phyloP scores from a whole-genome alignment of 2,797 vertebrate species.

The Aselliscus stoliczkanus region DNA sequence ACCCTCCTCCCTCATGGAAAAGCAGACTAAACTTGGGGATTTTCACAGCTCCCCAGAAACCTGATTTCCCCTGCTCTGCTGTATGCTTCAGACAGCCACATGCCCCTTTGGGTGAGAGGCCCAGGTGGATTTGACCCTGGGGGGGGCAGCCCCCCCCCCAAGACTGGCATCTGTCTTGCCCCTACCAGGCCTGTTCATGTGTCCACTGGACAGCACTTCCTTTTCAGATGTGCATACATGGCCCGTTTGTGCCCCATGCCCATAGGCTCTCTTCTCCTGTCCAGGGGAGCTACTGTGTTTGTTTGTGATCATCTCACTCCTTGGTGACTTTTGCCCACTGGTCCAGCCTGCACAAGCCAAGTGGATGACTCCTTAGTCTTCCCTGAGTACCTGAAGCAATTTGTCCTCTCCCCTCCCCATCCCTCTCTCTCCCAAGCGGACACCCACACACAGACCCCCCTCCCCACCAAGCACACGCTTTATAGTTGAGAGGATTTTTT shows the following conservation, averaged over 20 bases:
- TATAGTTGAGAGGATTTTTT: background rate
- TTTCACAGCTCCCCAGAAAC: background rate
- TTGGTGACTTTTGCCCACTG: background rate
- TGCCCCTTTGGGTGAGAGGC: background rate
- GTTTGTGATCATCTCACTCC: background rate
- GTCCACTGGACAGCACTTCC: background rate
- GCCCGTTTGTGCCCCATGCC: background rate
- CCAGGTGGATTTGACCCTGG: background rate
- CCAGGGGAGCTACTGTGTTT: background rate
- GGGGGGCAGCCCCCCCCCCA: background rate
- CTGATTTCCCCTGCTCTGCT: background rate
- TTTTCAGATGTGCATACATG: background rate
- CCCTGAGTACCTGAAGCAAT: background rate
- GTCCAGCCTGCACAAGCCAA: background rate
- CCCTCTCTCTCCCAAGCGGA: background rate
- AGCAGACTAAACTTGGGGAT: background rate
- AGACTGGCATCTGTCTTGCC: background rate
- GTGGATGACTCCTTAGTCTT: background rate
- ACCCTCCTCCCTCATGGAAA: background rate
- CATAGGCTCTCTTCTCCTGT: background rate
- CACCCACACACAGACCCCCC: background rate
- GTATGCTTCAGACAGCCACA: background rate
- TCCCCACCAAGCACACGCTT: background rate
- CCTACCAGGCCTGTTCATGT: background rate
- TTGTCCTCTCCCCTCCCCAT: background rate